Evolutionary conservation across 2,113 vertebrate species (phyloP), one percentile per base, ranked within the genome.

Genomic region (Lutjanus erythropterus): DNA sequence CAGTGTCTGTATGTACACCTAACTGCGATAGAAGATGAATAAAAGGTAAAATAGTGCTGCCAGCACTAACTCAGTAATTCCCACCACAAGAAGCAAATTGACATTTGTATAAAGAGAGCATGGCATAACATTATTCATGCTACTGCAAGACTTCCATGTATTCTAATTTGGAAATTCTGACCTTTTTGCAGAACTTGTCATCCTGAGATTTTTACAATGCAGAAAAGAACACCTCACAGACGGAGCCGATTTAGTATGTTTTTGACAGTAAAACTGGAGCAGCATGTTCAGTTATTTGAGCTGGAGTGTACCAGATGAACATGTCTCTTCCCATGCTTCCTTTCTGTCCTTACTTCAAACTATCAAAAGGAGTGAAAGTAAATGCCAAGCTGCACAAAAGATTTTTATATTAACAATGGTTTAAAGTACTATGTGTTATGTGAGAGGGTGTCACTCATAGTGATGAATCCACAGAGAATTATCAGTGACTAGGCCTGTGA

Each of bases 31-130:
- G 19, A 44, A 53, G 21, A 81, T 75, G 59, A 78, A 75, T 50
- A 19, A 62, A 71, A 71, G 29, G 41, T 73, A 42, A 75, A 82
- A 78, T 25, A 76, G 33, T 46, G 6, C 69, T 78, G 23, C 76
- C 47, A 53, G 58, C 37, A 23, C 23, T 44, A 35, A 49, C 27
- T 46, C 31, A 59, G 29, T 82, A 74, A 47, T 56, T 78, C 18
- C 50, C 42, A 53, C 10, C n/a, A 56, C 14, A 71, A 60, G 52
- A 21, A 77, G 58, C n/a, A 52, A 78, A 76, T 21, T 75, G 78
- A 75, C 50, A 78, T 88, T 78, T 85, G 42, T 52, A 53, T 80
- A 31, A 72, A 85, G 23, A 67, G 3, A 42, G 42, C 23, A 7
- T 19, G 18, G 25, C 19, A 29, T 31, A 68, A 49, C 42, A 71